phyloP scores from a whole-genome alignment of 1,140 invertebrate species.

The Eulimnadia texana region DNA sequence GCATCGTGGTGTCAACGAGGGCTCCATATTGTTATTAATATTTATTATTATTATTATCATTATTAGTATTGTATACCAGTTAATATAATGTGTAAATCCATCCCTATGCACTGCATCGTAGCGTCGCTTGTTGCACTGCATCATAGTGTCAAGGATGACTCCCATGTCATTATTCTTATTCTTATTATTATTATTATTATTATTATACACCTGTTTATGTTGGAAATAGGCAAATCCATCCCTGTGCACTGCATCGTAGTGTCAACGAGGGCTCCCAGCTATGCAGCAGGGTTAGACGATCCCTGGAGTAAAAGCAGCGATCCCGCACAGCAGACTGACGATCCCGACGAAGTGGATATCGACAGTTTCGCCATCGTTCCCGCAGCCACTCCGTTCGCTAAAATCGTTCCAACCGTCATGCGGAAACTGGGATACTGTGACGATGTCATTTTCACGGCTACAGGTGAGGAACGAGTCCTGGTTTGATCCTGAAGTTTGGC shows the following conservation, averaged over 20 bases:
- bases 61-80: too few relatives aligned
- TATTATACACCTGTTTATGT: too few relatives aligned
- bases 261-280: constrained; percentile 38
- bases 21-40: neutral
- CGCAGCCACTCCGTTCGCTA: constrained; percentile 68
- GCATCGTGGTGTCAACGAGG: neutral
- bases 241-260: constrained; percentile 78
- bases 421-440: constrained; percentile 60
- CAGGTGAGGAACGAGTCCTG: constrained; percentile 40
- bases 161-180: too few relatives aligned
- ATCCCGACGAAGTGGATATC: constrained; percentile 49
- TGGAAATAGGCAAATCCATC: constrained; percentile 60
- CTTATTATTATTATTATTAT: too few relatives aligned
- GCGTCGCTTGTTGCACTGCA: too few relatives aligned
- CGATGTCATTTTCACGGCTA: constrained; percentile 54
- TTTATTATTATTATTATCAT: too few relatives aligned
- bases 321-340: constrained; percentile 9
- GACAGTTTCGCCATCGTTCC: constrained; percentile 89
- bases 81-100: too few relatives aligned
- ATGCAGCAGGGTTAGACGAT: constrained; percentile 21
- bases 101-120: too few relatives aligned
- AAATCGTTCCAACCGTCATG: constrained; percentile 60
- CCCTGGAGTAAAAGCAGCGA: constrained; percentile 21
- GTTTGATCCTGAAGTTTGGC: neutral
- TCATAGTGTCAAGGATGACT: too few relatives aligned